phyloP scores from a whole-genome alignment of 1,140 invertebrate species.

The Spodoptera litura region DNA sequence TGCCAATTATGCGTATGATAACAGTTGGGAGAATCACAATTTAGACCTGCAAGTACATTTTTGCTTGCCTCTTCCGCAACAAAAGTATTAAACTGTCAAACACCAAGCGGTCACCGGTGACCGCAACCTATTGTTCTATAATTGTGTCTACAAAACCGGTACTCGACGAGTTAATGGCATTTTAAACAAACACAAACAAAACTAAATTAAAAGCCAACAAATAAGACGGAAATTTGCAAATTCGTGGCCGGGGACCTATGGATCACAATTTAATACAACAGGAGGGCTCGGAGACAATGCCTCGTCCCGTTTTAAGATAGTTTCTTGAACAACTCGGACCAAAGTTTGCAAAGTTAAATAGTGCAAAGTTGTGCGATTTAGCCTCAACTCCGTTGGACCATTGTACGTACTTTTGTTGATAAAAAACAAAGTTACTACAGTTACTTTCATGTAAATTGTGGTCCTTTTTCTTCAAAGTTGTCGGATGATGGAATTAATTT shows the following conservation, averaged over 20 bases:
- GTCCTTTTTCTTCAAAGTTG: slow-evolving; percentile 21
- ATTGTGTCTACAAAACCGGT: too few relatives aligned
- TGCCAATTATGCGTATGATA: too few relatives aligned
- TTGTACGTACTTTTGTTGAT: slow-evolving; percentile 59
- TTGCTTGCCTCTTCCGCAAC: neutral
- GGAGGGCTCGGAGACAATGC: slow-evolving; percentile 34
- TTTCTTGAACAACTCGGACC: slow-evolving; percentile 57
- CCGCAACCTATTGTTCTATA: too few relatives aligned
- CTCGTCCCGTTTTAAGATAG: slow-evolving; percentile 54
- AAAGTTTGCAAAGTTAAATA: slow-evolving; percentile 76
- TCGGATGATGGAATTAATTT: slow-evolving; percentile 40
- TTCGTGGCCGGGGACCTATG: slow-evolving; percentile 5
- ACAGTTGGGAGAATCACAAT: too few relatives aligned
- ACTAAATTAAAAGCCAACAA: slow-evolving; percentile 19
- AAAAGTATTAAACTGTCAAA: too few relatives aligned
- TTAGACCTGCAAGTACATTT: too few relatives aligned
- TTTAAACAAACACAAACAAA: too few relatives aligned
- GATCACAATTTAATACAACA: slow-evolving; percentile 46
- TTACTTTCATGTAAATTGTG: slow-evolving; percentile 60
- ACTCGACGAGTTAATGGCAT: too few relatives aligned
- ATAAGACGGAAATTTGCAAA: slow-evolving; percentile 28
- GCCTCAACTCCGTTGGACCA: slow-evolving; percentile 66
- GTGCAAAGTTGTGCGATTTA: slow-evolving; percentile 74
- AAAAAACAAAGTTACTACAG: slow-evolving; percentile 61
- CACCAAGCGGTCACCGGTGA: too few relatives aligned